Percentiles rank a stretch among this genome's conserved stretches.
These are phyloP conservation scores for Setipinna tenuifilis DNA, from an alignment of 2,797 vertebrate genomes.

Conservation along the genomic window DNA sequence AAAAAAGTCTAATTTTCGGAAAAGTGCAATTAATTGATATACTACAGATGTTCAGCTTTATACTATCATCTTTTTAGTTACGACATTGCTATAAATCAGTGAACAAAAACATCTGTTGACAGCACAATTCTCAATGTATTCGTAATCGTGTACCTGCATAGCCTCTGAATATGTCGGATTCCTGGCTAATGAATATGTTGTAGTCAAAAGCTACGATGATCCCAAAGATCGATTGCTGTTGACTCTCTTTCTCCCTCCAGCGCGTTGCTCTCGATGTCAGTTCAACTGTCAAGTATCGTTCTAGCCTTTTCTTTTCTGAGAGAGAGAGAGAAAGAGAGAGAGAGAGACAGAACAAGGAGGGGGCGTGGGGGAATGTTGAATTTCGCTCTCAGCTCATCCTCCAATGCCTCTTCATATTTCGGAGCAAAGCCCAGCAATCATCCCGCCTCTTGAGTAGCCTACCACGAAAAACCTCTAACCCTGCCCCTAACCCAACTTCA, in stretches of 20 bases:
- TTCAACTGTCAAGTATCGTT: slow-evolving; percentile 16
- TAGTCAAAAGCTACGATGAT: not conserved
- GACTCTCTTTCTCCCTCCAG: not conserved
- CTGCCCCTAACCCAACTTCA: too few relatives aligned
- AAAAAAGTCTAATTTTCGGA: too few relatives aligned
- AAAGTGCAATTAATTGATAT: too few relatives aligned
- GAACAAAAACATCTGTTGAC: not conserved
- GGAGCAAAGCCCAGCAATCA: not conserved
- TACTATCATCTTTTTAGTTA: not conserved
- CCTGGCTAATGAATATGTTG: not conserved
- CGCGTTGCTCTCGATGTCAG: slow-evolving; percentile 7
- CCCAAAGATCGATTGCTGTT: not conserved
- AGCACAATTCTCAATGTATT: not conserved
- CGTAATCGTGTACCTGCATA: slow-evolving; percentile 12
- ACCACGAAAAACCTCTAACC: not conserved
- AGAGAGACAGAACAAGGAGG: not conserved
- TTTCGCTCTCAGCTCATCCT: not conserved
- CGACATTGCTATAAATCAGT: not conserved
- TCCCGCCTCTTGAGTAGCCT: not conserved
- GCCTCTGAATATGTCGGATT: not conserved
- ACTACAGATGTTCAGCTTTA: not conserved
- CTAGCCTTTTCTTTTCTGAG: slow-evolving; percentile 14
- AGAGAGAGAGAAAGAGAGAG: not conserved
- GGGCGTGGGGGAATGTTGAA: slow-evolving; percentile 3
- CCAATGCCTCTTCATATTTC: not conserved